These are phyloP conservation scores for Anas bahamensis DNA, from an alignment of 2,797 vertebrate species.

Conservation along the genomic window DNA sequence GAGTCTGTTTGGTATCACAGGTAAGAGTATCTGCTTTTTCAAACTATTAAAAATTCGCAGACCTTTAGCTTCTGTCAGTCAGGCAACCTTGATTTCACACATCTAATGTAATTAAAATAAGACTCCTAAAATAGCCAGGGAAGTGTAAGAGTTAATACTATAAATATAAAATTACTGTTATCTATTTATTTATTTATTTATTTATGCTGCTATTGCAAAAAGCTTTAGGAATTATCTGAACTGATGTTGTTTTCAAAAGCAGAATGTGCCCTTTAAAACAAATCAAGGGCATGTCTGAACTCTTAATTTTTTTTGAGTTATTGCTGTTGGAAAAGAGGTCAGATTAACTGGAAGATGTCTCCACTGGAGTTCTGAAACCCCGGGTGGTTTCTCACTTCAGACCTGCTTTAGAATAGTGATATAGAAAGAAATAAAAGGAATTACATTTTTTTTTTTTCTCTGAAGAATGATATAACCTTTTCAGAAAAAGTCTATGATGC, in stretches of 20 bases:
- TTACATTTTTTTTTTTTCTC: not conserved
- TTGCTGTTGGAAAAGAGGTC: conserved; percentile 58
- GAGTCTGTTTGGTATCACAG: not conserved
- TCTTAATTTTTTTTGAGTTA: conserved; percentile 21
- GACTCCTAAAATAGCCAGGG: not conserved
- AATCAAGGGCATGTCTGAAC: conserved; percentile 57
- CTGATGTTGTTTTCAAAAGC: conserved; percentile 66
- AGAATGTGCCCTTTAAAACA: conserved; percentile 58
- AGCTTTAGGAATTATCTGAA: conserved; percentile 37
- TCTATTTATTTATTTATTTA: not conserved
- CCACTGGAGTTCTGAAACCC: conserved; percentile 54
- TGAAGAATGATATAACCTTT: conserved; percentile 53
- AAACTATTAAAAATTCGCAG: not conserved
- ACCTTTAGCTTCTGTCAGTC: not conserved
- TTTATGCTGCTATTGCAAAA: not conserved
- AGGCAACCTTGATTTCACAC: not conserved
- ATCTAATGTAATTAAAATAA: not conserved
- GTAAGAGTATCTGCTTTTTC: not conserved
- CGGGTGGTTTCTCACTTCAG: conserved; percentile 49
- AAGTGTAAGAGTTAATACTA: conserved; percentile 12
- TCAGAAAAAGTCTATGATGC: not conserved
- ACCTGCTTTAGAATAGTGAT: conserved; percentile 32
- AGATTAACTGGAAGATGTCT: conserved; percentile 55
- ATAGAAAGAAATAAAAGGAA: conserved; percentile 59
- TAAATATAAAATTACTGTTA: not conserved